Evolutionary conservation across 37 sponge, comb jelly and placozoan genomes (phyloP), one percentile per base, ranked within the genome.

Genomic region (Axinella damicornis): DNA sequence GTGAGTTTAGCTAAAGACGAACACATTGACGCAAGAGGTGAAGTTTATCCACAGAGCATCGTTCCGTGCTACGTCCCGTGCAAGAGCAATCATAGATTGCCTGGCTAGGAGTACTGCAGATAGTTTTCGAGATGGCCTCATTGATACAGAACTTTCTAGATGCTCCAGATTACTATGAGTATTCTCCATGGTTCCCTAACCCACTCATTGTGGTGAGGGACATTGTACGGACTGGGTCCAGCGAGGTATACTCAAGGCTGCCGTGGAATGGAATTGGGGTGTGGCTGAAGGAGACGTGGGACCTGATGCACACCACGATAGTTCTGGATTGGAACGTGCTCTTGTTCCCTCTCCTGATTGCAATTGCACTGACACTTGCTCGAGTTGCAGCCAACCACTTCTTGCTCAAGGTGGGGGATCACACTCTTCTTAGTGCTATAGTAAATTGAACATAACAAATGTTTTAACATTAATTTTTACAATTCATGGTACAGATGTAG

Each of bases 171-270:
- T 86, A 86, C 53, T 31, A 40, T 25, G 65, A 83, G 14, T 37
- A 76, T 46, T 89, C 89, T 0, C 89, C 89, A 5, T 59, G 63
- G 76, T 89, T 89, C 30, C 89, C 89, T 40, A 83, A 89, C 41
- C 89, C 89, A 2, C 25, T 83, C 21, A 61, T 70, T 0, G 77
- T 79, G 38, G 21, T 71, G 16, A n/a, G 41, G 63, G 89, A 89
- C 41, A 63, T 86, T 36, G 35, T 37, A 0, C 16, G 14, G 18
- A 62, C 60, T 32, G 62, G 59, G 0, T 17, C 41, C 36, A 53
- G 1, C 6, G 86, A 86, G 61, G 22, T 35, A 11, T 16, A 31
- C 31, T 53, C 20, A 0, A 53, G 89, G 53, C 46, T 46, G 46
- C 89, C 89, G 0, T 76, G 84, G 77, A 70, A 83, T 32, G 89